Evolutionary conservation across 2,797 vertebrate species (phyloP).

Genomic region (Crax fasciolata): DNA sequence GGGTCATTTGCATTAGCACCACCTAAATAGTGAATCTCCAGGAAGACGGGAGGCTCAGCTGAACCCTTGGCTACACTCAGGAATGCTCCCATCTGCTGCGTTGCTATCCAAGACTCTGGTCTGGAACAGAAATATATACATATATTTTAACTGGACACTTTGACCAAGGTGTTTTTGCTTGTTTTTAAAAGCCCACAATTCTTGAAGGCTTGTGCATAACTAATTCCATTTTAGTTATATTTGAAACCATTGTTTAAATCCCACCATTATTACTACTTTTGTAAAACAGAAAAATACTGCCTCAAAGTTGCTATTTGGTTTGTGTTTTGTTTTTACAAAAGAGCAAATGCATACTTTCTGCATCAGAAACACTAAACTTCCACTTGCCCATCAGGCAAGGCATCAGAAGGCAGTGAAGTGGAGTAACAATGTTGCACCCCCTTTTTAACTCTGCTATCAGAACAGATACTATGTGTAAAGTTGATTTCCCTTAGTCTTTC

Average conservation of each 20-base stretch:
- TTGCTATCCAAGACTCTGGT: slow-evolving; percentile 91
- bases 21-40: slow-evolving; percentile 95
- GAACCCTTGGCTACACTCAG: slow-evolving; percentile 96
- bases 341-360: neutral
- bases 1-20: slow-evolving; percentile 80
- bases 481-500: neutral
- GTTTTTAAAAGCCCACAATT: neutral
- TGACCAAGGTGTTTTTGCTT: neutral
- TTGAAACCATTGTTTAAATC: neutral
- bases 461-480: neutral
- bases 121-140: slow-evolving; percentile 68
- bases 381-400: neutral
- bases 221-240: neutral
- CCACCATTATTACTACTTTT: neutral
- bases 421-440: neutral
- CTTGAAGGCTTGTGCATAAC: neutral
- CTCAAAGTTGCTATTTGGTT: neutral
- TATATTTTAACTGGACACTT: neutral
- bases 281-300: neutral
- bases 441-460: neutral
- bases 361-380: neutral
- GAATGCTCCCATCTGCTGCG: slow-evolving; percentile 95
- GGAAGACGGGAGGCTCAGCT: slow-evolving; percentile 93
- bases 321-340: neutral
- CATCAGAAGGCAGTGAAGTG: neutral